A percentile compares a stretch with the other conserved stretches of the same genome.
phyloP scores from a whole-genome alignment of 2,113 vertebrate genomes.

The Bambusicola thoracicus region DNA sequence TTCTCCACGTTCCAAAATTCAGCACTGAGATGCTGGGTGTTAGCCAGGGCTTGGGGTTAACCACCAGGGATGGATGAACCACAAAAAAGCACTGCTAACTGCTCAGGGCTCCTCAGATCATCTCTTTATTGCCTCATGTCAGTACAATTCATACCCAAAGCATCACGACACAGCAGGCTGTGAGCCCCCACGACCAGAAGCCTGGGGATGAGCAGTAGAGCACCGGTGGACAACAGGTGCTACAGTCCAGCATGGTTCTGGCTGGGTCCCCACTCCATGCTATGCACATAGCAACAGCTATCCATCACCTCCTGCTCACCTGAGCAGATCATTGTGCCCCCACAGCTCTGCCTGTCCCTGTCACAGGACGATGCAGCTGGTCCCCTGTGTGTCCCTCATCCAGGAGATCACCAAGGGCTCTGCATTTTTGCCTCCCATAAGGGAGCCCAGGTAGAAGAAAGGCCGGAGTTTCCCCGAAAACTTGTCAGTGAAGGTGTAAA shows the following conservation, averaged over 20 bases:
- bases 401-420: conserved; percentile 75
- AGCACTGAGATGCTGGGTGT: not conserved
- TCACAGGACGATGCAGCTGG: conserved; percentile 7
- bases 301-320: accelerated
- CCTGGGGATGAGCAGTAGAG: not conserved
- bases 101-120: not conserved
- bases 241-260: not conserved
- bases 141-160: not conserved
- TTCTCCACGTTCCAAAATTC: not conserved
- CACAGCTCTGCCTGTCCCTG: not conserved
- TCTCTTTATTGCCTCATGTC: conserved; percentile 27
- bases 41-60: not conserved
- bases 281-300: not conserved
- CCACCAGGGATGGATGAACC: accelerated
- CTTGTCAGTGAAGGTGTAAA: conserved; percentile 84
- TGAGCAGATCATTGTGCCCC: not conserved
- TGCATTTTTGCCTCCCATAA: conserved; percentile 77
- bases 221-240: not conserved
- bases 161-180: not conserved
- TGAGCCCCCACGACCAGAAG: not conserved
- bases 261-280: not conserved
- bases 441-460: conserved; percentile 84
- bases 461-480: conserved; percentile 84
- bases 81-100: not conserved
- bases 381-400: conserved; percentile 37